Evolutionary conservation across 2,113 vertebrate species (phyloP).

Genomic region (Empidonax alnorum): DNA sequence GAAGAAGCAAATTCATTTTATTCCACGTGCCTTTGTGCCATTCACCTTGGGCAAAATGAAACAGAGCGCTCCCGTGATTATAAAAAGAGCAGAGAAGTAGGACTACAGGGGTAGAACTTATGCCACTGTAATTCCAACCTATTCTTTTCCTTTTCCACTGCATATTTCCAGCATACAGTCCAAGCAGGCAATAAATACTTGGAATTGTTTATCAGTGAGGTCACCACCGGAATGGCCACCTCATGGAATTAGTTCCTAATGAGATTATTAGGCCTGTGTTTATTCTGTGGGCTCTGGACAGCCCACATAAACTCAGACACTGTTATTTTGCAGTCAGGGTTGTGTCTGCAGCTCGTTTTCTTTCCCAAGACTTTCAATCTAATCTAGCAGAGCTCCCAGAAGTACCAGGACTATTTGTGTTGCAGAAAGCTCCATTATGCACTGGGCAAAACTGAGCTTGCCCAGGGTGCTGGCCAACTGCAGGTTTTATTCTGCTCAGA

Average conservation of each 20-base stretch:
- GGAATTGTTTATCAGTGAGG: slow-evolving; percentile 33
- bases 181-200: slow-evolving; percentile 5
- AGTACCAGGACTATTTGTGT: background rate
- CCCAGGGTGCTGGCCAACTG: background rate
- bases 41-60: slow-evolving; percentile 43
- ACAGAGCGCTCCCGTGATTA: background rate
- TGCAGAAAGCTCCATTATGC: background rate
- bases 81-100: slow-evolving; percentile 28
- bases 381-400: background rate
- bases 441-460: background rate
- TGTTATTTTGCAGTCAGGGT: slow-evolving; percentile 43
- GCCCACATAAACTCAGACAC: background rate
- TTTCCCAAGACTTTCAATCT: background rate
- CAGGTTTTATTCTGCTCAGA: background rate
- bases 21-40: background rate
- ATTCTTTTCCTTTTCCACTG: background rate
- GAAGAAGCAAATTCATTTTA: slow-evolving; percentile 35
- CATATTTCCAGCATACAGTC: background rate
- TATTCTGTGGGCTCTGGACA: slow-evolving; percentile 10
- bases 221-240: background rate
- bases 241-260: slow-evolving; percentile 25
- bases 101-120: background rate
- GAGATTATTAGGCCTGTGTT: slow-evolving; percentile 44
- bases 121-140: background rate
- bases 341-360: slow-evolving; percentile 13